phyloP scores from a whole-genome alignment of 2,113 vertebrate genomes.

The Dicentrarchus labrax region DNA sequence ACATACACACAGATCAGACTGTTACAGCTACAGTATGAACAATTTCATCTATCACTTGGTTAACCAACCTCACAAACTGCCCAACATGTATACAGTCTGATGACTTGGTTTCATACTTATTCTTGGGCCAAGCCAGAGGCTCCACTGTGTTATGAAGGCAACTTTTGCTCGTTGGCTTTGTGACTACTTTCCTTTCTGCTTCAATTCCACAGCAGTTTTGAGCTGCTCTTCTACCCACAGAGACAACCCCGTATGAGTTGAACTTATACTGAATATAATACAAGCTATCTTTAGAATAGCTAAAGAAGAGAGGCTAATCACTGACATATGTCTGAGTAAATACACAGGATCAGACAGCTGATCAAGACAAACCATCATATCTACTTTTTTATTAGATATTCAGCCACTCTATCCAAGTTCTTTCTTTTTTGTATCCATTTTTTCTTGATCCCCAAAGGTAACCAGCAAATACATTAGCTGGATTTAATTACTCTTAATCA shows the following conservation, averaged over 20 bases:
- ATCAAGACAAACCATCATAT: constrained; percentile 80
- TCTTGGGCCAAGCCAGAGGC: constrained; percentile 64
- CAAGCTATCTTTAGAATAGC: no score
- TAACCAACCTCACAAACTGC: constrained; percentile 41
- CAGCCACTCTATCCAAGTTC: neutral
- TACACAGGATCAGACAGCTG: constrained; percentile 40
- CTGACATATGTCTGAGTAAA: constrained; percentile 47
- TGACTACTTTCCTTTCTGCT: constrained; percentile 52
- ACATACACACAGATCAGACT: constrained; percentile 22
- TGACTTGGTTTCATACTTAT: constrained; percentile 45
- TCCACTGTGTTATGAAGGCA: constrained; percentile 37
- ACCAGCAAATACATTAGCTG: constrained; percentile 89
- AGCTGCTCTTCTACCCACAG: constrained; percentile 35
- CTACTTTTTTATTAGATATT: constrained; percentile 51
- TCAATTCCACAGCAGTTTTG: constrained; percentile 44
- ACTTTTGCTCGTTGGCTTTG: constrained; percentile 45
- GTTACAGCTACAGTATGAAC: constrained; percentile 35
- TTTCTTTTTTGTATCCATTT: constrained; percentile 10
- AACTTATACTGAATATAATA: constrained; percentile 18
- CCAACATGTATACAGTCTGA: constrained; percentile 48
- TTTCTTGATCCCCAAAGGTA: constrained; percentile 79
- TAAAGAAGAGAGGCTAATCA: constrained; percentile 24
- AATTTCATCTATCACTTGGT: constrained; percentile 44
- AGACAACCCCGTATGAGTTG: constrained; percentile 2
- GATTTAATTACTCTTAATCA: constrained; percentile 94